Evolutionary conservation across 2,888 invertebrate species (phyloP).

Genomic region (Clanis bilineata): DNA sequence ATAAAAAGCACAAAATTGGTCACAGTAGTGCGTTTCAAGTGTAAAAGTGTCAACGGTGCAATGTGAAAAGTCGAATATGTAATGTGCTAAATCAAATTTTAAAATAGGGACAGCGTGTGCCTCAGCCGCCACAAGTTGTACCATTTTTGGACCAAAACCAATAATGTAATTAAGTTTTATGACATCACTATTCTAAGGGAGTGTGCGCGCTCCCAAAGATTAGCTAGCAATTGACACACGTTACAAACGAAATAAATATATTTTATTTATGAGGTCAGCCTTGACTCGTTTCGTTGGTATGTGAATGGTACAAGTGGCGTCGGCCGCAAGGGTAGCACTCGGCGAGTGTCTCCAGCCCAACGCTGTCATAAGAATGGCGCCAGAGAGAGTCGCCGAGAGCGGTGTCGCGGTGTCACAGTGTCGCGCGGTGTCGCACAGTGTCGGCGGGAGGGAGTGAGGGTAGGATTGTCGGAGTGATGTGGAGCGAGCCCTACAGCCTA

Average conservation of each 20-base stretch:
- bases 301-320: background rate
- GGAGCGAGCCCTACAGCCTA: conserved; percentile 70
- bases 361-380: background rate
- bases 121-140: conserved; percentile 31
- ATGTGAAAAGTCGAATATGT: conserved; percentile 33
- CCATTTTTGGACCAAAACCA: conserved; percentile 26
- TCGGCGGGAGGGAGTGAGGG: conserved; percentile 28
- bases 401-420: too few relatives aligned
- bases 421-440: conserved; percentile 14
- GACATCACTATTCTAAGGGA: background rate
- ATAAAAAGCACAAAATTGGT: conserved; percentile 1
- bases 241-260: background rate
- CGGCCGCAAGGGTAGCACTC: background rate
- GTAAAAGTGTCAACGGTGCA: conserved; percentile 42
- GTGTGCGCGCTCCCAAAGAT: conserved; percentile 7
- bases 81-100: conserved; percentile 37
- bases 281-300: background rate
- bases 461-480: conserved; percentile 51
- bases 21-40: conserved; percentile 39
- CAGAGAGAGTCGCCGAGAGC: background rate
- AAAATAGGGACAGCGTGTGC: conserved; percentile 28
- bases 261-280: conserved; percentile 1
- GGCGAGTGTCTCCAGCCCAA: background rate
- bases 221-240: conserved; percentile 8
- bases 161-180: background rate